Evolutionary conservation across 2,113 vertebrate genomes (phyloP).

Genomic region (Enhydra lutris): DNA sequence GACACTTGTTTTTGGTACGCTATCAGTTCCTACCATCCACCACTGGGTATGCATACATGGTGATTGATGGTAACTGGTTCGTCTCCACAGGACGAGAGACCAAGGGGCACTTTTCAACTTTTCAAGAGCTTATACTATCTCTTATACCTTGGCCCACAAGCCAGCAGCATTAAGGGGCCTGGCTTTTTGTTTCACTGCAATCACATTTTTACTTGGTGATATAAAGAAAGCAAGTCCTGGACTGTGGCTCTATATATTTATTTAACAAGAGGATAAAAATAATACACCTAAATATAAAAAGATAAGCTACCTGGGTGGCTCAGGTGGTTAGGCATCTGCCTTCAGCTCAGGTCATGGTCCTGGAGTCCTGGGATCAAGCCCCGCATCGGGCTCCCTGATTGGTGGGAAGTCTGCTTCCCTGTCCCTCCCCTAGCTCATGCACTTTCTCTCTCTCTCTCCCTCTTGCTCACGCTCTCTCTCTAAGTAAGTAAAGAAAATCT

Average conservation of each 20-base stretch:
- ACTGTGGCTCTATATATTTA: not conserved
- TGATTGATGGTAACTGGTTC: not conserved
- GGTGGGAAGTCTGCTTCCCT: no score
- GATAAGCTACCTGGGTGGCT: not conserved
- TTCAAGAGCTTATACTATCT: not conserved
- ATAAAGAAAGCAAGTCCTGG: not conserved
- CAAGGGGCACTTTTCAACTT: not conserved
- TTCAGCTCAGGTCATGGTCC: no score
- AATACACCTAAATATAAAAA: not conserved
- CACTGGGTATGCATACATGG: not conserved
- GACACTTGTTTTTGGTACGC: not conserved
- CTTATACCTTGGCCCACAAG: not conserved
- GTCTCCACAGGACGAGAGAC: not conserved
- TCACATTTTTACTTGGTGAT: not conserved
- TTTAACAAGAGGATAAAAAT: not conserved
- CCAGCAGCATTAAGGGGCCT: not conserved
- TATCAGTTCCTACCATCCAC: not conserved
- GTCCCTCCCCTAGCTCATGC: no score
- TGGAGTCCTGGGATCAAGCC: no score
- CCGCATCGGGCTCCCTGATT: no score
- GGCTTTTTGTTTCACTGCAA: not conserved
- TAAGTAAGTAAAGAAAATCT: no score
- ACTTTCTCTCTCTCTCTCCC: no score
- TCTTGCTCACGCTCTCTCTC: no score
- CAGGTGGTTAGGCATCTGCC: no score